Percentiles rank a stretch among this genome's conserved stretches.
Conservation (phyloP, 1,140 invertebrate species). For the Oscheius sp. region DNA sequence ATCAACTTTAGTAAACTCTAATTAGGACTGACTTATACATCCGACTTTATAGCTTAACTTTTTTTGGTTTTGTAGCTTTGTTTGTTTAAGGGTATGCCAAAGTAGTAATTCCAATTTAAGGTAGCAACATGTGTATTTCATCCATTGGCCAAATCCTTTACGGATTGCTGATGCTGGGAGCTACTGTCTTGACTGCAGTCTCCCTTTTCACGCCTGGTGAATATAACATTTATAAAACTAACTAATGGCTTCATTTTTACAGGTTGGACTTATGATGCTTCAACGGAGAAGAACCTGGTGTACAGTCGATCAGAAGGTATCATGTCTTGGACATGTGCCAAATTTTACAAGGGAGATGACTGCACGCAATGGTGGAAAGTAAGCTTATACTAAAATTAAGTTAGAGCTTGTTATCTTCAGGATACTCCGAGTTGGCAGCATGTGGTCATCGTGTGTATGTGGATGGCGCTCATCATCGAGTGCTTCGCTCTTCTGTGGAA, state of each 20-base stretch:
- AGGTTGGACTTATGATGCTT: neutral
- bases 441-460: constrained; percentile 21
- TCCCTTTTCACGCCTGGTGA: constrained; percentile 25
- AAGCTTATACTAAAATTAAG: neutral
- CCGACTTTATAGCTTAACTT: too few relatives aligned
- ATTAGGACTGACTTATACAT: too few relatives aligned
- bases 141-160: constrained; percentile 14
- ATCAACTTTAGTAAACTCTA: too few relatives aligned
- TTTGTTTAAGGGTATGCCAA: neutral
- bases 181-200: constrained; percentile 14
- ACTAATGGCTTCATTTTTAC: neutral
- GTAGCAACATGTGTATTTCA: constrained; percentile 9
- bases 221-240: neutral
- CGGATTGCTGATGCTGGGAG: constrained; percentile 19
- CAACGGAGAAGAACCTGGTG: neutral
- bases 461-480: constrained; percentile 2
- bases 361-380: constrained; percentile 26
- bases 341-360: neutral
- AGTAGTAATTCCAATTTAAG: neutral
- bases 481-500: constrained; percentile 11
- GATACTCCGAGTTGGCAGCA: constrained; percentile 13
- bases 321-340: constrained; percentile 19
- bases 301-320: neutral
- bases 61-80: too few relatives aligned
- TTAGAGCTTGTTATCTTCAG: neutral